Conservation (phyloP, 2,113 vertebrate genomes). For the Chionodraco myersi region DNA sequence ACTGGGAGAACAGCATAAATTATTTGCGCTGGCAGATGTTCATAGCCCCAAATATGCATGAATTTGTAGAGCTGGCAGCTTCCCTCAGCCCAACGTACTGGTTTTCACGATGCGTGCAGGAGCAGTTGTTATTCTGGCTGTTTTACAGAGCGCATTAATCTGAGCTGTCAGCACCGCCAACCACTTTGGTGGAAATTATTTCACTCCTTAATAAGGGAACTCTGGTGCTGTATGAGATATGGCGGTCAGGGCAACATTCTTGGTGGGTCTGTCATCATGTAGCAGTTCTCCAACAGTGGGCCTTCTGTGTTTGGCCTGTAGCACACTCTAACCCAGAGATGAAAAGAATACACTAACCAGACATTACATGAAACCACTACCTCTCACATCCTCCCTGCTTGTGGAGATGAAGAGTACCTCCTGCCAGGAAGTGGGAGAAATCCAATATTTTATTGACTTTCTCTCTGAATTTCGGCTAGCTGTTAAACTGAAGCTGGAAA, state of each 20-base stretch:
- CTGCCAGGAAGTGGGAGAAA: conserved; percentile 56
- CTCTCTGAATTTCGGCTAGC: conserved; percentile 31
- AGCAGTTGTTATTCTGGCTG: conserved; percentile 79
- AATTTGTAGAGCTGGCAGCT: conserved; percentile 84
- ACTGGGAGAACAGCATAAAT: conserved; percentile 85
- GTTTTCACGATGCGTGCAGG: conserved; percentile 81
- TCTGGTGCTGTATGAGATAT: conserved; percentile 80
- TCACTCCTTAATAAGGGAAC: conserved; percentile 79
- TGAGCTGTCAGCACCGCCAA: conserved; percentile 75
- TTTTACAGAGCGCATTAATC: conserved; percentile 82
- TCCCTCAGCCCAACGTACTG: conserved; percentile 78
- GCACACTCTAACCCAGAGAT: conserved; percentile 65
- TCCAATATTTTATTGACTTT: conserved; percentile 44
- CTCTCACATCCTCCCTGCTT: conserved; percentile 49
- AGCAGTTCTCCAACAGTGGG: conserved; percentile 73
- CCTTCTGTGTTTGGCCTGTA: conserved; percentile 67
- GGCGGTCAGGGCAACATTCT: conserved; percentile 80
- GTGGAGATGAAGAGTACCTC: conserved; percentile 27
- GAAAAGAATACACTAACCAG: conserved; percentile 68
- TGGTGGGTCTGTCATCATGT: conserved; percentile 80
- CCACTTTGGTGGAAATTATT: conserved; percentile 76
- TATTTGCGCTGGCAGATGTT: conserved; percentile 88
- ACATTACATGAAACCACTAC: conserved; percentile 67
- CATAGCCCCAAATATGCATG: conserved; percentile 90
- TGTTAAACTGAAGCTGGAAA: conserved; percentile 12